Evolutionary conservation across 2,113 vertebrate species (phyloP), one percentile per base, ranked within the genome.

Genomic region (Panthera leo): DNA sequence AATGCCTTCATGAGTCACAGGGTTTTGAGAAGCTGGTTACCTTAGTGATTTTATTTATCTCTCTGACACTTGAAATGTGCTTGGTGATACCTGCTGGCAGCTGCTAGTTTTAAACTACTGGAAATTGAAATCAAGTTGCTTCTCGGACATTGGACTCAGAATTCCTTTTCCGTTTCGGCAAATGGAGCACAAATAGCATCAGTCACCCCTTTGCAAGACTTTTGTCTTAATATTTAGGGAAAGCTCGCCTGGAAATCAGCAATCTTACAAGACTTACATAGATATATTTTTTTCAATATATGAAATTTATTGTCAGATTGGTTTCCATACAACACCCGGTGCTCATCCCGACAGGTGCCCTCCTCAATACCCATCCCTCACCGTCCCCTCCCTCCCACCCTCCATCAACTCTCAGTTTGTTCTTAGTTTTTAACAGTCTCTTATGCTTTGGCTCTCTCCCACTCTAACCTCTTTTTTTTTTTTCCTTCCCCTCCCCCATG

Each of bases 41-140:
- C 97, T 96, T 92, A 93, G 91, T 87, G 95, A 97, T 97, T 97
- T 95, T 97, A 91, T 95, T 97, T 95, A 27, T 96, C 91, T 85
- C 89, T 91, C 85, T 53, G 95, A 89, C 75, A 53, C 63, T 83
- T 83, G 86, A 95, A 83, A 85, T 79, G 36, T 67, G 48, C 82
- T 82, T 21, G n/a, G 63, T 27, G 70, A 88, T 68, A 95, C 93
- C 92, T 97, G 97, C 91, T 83, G 83, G 79, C 73, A 63, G 78
- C 53, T 42, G 13, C 15, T 36, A 31, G 85, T 78, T 94, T 92
- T 78, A 89, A 94, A 92, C 58, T 53, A 65, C 36, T 55, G 83
- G 61, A 76, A 82, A 96, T 55, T 48, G 88, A 94, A 97, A 68
- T 27, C 36, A 42, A 61, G 58, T 73, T 89, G 70, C 34, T 93